These are phyloP conservation scores for Aradophagus sp. DNA, from an alignment of 1,140 invertebrate species.

Conservation along the genomic window DNA sequence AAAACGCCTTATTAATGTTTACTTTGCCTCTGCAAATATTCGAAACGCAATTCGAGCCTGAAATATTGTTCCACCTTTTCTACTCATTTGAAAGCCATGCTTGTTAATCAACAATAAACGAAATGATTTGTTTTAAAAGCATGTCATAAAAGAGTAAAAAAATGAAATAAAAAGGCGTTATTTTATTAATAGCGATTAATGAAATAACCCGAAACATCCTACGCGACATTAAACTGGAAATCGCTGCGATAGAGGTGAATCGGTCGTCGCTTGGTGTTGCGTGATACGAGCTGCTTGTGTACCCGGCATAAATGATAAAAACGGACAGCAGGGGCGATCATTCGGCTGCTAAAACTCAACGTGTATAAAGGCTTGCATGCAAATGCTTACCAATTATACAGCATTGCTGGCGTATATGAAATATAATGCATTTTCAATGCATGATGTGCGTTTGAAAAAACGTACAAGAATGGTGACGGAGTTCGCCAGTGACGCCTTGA, in stretches of 20 bases:
- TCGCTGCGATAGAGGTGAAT: constrained; percentile 20
- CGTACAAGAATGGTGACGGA: constrained; percentile 1
- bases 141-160: too few relatives aligned
- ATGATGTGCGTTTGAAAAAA: constrained; percentile 28
- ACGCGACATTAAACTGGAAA: constrained; percentile 55
- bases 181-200: constrained; percentile 19
- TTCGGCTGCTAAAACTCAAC: constrained; percentile 66
- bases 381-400: constrained; percentile 67
- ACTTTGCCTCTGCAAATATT: too few relatives aligned
- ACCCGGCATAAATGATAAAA: constrained; percentile 68
- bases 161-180: too few relatives aligned
- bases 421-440: constrained; percentile 66
- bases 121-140: too few relatives aligned
- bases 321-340: constrained; percentile 65
- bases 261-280: constrained; percentile 53
- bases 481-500: background rate
- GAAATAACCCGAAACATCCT: constrained; percentile 47
- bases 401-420: constrained; percentile 55
- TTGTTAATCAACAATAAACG: too few relatives aligned
- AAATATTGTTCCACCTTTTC: too few relatives aligned
- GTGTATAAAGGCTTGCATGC: constrained; percentile 65
- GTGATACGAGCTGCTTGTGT: constrained; percentile 65
- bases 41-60: too few relatives aligned
- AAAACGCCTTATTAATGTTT: too few relatives aligned
- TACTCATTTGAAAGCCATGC: too few relatives aligned